phyloP scores from a whole-genome alignment of 2,888 invertebrate genomes.

The Drosophila paranaensis region DNA sequence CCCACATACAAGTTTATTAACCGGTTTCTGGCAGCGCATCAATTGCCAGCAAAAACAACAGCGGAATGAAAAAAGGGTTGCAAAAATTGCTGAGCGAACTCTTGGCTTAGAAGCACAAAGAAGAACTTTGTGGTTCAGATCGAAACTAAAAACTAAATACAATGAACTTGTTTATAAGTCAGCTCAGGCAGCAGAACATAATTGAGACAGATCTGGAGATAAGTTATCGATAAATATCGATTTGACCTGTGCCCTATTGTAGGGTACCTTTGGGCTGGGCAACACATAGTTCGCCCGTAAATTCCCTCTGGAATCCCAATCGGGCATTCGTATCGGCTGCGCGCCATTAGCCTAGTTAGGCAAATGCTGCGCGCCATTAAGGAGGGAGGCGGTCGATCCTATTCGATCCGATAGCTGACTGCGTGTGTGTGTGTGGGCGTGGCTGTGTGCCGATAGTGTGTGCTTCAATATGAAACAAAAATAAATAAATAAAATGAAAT shows the following conservation, averaged over 20 bases:
- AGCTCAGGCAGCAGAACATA: not conserved
- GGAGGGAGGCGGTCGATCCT: conserved; percentile 10
- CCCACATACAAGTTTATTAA: conserved; percentile 83
- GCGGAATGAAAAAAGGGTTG: conserved; percentile 47
- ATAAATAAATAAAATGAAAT: conserved; percentile 50
- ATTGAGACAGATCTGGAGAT: too few species aligned
- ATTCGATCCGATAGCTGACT: conserved; percentile 33
- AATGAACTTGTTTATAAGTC: not conserved
- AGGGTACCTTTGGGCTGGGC: not conserved
- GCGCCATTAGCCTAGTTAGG: conserved; percentile 55
- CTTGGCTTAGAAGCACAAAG: conserved; percentile 27
- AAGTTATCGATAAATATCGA: not conserved
- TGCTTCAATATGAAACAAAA: conserved; percentile 48
- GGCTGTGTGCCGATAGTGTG: conserved; percentile 38
- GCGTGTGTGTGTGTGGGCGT: conserved; percentile 10
- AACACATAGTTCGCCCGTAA: not conserved
- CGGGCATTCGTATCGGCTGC: conserved; percentile 36
- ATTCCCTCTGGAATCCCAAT: conserved; percentile 27
- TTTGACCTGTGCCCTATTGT: too few species aligned
- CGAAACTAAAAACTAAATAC: not conserved
- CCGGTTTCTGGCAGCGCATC: conserved; percentile 70
- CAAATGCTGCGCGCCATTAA: conserved; percentile 20
- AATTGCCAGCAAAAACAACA: conserved; percentile 25
- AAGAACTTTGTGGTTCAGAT: not conserved
- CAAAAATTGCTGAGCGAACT: conserved; percentile 44